Evolutionary conservation across 1,140 invertebrate species (phyloP), one percentile per base, ranked within the genome.

Genomic region (Drosophila mauritiana): DNA sequence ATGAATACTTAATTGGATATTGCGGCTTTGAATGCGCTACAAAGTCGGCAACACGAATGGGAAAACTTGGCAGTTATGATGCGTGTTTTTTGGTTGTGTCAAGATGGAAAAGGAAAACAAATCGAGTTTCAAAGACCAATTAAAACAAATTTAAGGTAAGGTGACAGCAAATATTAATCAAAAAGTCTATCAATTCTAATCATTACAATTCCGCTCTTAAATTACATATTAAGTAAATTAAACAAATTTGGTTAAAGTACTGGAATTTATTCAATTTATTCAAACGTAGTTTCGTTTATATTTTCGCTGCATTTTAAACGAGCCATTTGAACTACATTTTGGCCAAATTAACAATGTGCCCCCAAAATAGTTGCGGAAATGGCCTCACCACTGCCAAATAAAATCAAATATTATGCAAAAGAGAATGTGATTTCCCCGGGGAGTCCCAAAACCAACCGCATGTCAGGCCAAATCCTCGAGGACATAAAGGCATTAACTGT

Each of bases 401-500:
- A 84, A 84, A 85, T 84, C 81, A 85, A 85, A 85, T 85, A 70
- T 88, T 82, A 85, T 85, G 73, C 83, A 76, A 83, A 43, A 42
- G 83, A 79, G 74, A 79, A 64, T 79, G 55, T 72, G 65, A 73
- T 78, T 68, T 36, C 53, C 48, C 54, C 25, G 5, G 56, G 61
- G 43, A 37, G 36, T 7, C 5, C 34, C 10, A 39, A 36, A 15
- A 31, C 37, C 51, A 39, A 48, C 49, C 52, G 57, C 74, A 85
- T 57, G 78, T 62, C 72, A 43, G 49, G 59, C 36, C 40, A 78
- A 88, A 74, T 88, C 80, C 80, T 88, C 45, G 68, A 80, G 76
- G 55, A 89, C 80, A 88, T 89, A 80, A 84, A 74, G 80, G 84
- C 84, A 89, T 88, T 89, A 84, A 80, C 84, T 84, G 80, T 89